Evolutionary conservation across 2,888 invertebrate species (phyloP).

Genomic region (Rhodophaea formosa): DNA sequence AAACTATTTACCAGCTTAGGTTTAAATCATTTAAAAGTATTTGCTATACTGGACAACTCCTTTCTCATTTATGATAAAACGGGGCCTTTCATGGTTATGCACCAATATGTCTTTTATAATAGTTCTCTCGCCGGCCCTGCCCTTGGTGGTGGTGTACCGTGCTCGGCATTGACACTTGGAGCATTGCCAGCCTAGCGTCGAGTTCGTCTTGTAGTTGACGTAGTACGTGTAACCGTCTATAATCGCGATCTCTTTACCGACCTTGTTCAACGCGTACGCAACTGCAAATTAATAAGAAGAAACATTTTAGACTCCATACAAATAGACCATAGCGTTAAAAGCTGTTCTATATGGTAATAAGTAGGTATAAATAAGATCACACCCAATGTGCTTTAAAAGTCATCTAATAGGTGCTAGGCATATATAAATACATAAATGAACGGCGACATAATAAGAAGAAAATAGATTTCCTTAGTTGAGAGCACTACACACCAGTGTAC

Average conservation of each 20-base stretch:
- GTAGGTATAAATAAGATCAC: background rate
- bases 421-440: no score
- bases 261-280: background rate
- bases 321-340: no score
- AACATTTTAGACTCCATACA: no score
- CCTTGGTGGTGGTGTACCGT: background rate
- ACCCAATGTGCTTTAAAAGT: no score
- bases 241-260: background rate
- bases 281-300: background rate
- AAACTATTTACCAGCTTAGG: no score
- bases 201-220: background rate
- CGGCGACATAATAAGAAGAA: no score
- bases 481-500: no score
- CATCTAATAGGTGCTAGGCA: no score
- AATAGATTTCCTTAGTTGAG: no score
- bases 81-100: constrained; percentile 31
- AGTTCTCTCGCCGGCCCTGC: background rate
- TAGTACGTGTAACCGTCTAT: background rate
- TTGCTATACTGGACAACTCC: constrained; percentile 17
- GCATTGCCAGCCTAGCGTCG: background rate
- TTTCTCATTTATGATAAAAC: constrained; percentile 29
- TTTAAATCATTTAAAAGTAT: no score
- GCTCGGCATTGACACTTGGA: background rate
- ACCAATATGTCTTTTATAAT: background rate
- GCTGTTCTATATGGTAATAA: no score